Conservation (phyloP, 2,888 invertebrate species). For the Eurytoma adleriae region DNA sequence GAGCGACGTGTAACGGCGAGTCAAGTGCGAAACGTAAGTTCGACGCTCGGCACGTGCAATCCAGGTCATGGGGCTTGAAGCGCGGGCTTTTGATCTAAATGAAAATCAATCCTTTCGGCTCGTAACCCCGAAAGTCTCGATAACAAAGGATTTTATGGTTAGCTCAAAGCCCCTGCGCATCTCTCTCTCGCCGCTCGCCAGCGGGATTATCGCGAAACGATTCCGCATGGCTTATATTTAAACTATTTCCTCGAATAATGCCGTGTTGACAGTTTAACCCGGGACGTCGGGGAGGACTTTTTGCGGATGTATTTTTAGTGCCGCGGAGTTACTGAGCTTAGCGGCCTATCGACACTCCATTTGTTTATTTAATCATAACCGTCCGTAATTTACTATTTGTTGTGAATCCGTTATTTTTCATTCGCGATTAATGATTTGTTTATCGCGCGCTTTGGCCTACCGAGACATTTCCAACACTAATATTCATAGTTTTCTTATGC, state of each 20-base stretch:
- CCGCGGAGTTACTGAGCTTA: too few relatives aligned
- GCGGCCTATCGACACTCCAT: too few relatives aligned
- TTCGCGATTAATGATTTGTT: too few relatives aligned
- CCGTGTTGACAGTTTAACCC: not conserved
- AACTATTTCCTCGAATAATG: not conserved
- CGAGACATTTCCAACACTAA: too few relatives aligned
- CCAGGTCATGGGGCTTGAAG: constrained; percentile 43
- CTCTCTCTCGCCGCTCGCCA: not conserved
- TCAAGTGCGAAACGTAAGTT: constrained; percentile 29
- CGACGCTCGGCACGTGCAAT: constrained; percentile 21
- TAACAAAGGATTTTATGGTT: constrained; percentile 34
- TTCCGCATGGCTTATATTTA: not conserved
- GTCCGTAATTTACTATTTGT: too few relatives aligned
- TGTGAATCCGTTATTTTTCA: too few relatives aligned
- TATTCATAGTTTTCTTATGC: too few relatives aligned
- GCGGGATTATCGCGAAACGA: not conserved
- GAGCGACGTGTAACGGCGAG: not conserved
- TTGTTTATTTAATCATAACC: too few relatives aligned
- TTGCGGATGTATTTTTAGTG: not conserved
- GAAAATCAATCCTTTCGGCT: constrained; percentile 46
- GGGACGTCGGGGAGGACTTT: not conserved
- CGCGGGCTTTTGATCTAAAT: constrained; percentile 43
- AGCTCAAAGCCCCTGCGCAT: constrained; percentile 4
- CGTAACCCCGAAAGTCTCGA: constrained; percentile 1
- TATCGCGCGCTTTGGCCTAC: too few relatives aligned